phyloP scores from a whole-genome alignment of 2,888 invertebrate species.

The Xestia sexstrigata region DNA sequence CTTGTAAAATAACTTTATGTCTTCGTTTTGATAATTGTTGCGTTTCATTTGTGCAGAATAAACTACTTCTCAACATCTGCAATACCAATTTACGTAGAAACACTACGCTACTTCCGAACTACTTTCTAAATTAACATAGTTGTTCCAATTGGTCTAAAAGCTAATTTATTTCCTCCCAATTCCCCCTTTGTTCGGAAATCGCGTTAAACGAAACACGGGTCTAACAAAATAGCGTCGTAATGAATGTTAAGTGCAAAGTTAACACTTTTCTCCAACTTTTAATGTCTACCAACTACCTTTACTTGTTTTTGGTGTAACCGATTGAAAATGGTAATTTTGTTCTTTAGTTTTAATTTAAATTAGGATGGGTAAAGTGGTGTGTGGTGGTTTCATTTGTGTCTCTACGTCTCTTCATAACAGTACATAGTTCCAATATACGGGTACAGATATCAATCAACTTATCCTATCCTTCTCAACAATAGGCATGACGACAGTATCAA shows the following conservation, averaged over 20 bases:
- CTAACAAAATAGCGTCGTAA: constrained; percentile 47
- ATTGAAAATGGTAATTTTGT: constrained; percentile 44
- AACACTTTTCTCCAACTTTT: constrained; percentile 53
- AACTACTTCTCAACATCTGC: too few relatives aligned
- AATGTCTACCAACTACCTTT: constrained; percentile 37
- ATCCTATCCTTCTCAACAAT: background rate
- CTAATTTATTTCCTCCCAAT: constrained; percentile 45
- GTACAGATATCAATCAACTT: background rate
- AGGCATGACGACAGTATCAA: too few relatives aligned
- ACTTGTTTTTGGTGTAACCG: background rate
- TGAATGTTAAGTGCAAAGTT: constrained; percentile 59
- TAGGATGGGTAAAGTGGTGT: background rate
- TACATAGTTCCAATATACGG: background rate
- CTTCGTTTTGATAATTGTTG: background rate
- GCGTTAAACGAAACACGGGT: constrained; percentile 39
- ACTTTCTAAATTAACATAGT: constrained; percentile 41
- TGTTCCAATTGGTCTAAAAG: constrained; percentile 37
- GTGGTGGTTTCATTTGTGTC: too few relatives aligned
- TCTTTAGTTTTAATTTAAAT: background rate
- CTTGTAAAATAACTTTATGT: background rate
- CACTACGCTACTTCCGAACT: background rate
- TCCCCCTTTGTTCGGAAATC: constrained; percentile 44
- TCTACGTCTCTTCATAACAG: too few relatives aligned
- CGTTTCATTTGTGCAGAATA: background rate
- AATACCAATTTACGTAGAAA: background rate